Conservation (phyloP, 2,888 invertebrate species). For the Ametastegia equiseti region DNA sequence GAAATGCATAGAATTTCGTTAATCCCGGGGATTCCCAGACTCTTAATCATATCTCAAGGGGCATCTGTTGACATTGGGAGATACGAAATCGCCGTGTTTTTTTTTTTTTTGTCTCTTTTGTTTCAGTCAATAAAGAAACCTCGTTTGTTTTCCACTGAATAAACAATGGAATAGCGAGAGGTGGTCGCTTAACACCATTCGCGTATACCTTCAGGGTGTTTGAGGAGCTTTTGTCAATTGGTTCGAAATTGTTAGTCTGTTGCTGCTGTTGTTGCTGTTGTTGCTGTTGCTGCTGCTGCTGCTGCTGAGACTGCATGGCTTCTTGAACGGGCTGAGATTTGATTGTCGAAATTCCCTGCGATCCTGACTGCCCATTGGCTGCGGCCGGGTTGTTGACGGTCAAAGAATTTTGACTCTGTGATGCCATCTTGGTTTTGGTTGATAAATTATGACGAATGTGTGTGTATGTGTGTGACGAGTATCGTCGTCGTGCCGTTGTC, state of each 20-base stretch:
- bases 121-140: background rate
- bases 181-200: background rate
- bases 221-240: constrained; percentile 73
- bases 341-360: constrained; percentile 52
- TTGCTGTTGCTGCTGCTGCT: constrained; percentile 62
- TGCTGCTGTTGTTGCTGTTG: constrained; percentile 61
- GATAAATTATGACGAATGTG: constrained; percentile 4
- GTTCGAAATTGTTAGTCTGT: constrained; percentile 71
- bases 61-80: background rate
- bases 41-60: background rate
- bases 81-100: background rate
- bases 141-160: background rate
- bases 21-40: background rate
- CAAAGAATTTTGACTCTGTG: constrained; percentile 65
- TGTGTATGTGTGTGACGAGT: background rate
- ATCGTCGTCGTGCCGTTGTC: too few relatives aligned
- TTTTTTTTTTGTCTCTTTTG: background rate
- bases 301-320: constrained; percentile 53
- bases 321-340: constrained; percentile 50
- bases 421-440: constrained; percentile 66
- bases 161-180: constrained; percentile 6
- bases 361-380: constrained; percentile 64
- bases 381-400: constrained; percentile 56
- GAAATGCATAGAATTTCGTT: background rate
- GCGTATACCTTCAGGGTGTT: constrained; percentile 73